Base-by-base conservation (phyloP, 2,113 vertebrate genomes). In the Hippopotamus amphibius region DNA sequence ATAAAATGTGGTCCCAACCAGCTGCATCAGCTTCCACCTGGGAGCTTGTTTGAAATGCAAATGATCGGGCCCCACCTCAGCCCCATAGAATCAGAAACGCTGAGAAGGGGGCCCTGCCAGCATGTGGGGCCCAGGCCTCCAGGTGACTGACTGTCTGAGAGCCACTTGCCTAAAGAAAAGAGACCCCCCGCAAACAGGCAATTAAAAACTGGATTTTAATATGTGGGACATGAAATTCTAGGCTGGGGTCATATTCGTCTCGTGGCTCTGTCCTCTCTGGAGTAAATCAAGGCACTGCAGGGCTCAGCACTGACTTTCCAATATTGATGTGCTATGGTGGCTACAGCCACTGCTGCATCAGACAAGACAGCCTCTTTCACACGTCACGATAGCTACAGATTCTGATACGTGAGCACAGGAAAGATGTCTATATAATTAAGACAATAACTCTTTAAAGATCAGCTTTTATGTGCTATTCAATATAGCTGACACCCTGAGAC, bases 241-340 rank as follows among this genome's bases (percentile, higher is more conserved):
- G 24, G n/a, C 26, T 22, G 33, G 41, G 13, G 4, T 43, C 61
- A 41, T 2, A 3, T 6, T 30, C 21, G 53, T 50, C 55, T 37
- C 10, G 1, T 0, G 41, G 28, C 14, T 24, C 12, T 50, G n/a
- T 28, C 69, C 76, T 65, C 12, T 37, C 21, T 37, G 68, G 41
- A 66, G 48, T 33, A 41, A 86, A 69, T 26, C 4, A 30, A 33
- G 24, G 53, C 48, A 53, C 0, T 19, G 24, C 33, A 50, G 85
- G 41, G 53, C 21, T 24, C 37, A 1, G 12, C 1, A 2, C 22
- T 2, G 4, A 53, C 12, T 24, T 22, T 13, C 41, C 24, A 28
- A 1, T 16, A 33, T 3, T 19, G 26, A 90, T 0, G 8, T 2
- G n/a, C 66, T 33, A 21, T 7, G 24, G 12, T 26, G 46, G 26